Conservation (phyloP, 2,797 vertebrate genomes). For the Hydrolagus colliei region DNA sequence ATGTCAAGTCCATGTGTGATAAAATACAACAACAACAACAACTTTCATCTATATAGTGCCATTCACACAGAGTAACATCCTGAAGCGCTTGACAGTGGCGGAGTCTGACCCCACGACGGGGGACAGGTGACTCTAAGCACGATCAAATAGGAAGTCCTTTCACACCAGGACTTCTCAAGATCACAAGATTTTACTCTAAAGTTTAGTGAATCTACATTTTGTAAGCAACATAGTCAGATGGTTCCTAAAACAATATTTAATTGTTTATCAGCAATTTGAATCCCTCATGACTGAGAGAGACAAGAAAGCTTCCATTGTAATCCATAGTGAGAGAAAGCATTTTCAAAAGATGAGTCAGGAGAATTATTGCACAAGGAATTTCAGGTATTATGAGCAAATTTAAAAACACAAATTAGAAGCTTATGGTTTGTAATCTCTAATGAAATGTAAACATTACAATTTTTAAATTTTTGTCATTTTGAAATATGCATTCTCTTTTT, state of each 20-base stretch:
- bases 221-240: neutral
- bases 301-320: slow-evolving; percentile 3
- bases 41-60: too few relatives aligned
- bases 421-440: neutral
- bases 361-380: neutral
- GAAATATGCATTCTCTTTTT: neutral
- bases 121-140: too few relatives aligned
- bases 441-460: neutral
- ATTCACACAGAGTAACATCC: too few relatives aligned
- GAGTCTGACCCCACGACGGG: too few relatives aligned
- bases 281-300: neutral
- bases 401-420: neutral
- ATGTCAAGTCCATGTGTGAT: too few relatives aligned
- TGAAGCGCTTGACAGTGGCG: too few relatives aligned
- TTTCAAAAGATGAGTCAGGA: neutral
- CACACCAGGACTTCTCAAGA: too few relatives aligned
- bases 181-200: too few relatives aligned
- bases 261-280: neutral
- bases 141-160: too few relatives aligned
- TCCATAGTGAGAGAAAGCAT: neutral
- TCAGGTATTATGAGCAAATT: neutral
- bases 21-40: too few relatives aligned
- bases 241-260: slow-evolving; percentile 4
- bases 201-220: too few relatives aligned
- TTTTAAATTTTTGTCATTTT: neutral